phyloP scores from a whole-genome alignment of 2,797 vertebrate genomes.

The Oreochromis mossambicus region DNA sequence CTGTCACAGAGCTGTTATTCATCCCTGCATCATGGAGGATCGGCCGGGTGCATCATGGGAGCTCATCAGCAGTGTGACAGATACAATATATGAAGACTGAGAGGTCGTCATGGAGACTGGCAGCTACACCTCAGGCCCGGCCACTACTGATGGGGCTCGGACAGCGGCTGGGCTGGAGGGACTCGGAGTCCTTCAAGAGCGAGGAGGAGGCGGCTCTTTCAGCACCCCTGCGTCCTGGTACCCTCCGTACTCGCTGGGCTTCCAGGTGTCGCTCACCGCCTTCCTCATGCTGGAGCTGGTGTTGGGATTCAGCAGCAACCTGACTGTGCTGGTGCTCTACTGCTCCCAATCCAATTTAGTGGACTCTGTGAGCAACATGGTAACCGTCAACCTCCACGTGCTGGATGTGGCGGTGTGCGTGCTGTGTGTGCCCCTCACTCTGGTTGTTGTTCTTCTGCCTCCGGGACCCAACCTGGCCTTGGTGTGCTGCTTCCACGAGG shows the following conservation, averaged over 20 bases:
- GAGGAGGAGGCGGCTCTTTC: conserved; percentile 12
- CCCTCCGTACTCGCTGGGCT: conserved; percentile 71
- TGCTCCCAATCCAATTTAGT: conserved; percentile 81
- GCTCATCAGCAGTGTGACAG: conserved; percentile 34
- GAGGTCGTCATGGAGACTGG: conserved; percentile 68
- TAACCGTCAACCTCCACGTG: conserved; percentile 81
- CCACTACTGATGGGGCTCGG: conserved; percentile 54
- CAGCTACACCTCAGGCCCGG: conserved; percentile 53
- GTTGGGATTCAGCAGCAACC: conserved; percentile 80
- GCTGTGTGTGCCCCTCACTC: conserved; percentile 78
- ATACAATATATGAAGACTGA: conserved; percentile 53
- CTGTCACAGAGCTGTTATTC: conserved; percentile 47
- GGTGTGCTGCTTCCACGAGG: conserved; percentile 80
- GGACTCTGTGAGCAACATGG: conserved; percentile 85
- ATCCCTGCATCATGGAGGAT: conserved; percentile 55
- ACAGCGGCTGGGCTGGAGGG: conserved; percentile 24
- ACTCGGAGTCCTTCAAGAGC: conserved; percentile 19
- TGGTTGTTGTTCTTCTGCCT: conserved; percentile 75
- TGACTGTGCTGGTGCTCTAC: conserved; percentile 81
- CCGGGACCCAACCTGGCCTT: conserved; percentile 70
- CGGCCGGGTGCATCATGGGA: conserved; percentile 57
- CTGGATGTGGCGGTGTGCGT: conserved; percentile 77
- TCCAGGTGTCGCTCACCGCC: conserved; percentile 79
- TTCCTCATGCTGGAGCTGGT: conserved; percentile 79
- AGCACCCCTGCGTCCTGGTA: conserved; percentile 21